Conservation (phyloP, 2,797 vertebrate genomes). For the Sternotherus odoratus region DNA sequence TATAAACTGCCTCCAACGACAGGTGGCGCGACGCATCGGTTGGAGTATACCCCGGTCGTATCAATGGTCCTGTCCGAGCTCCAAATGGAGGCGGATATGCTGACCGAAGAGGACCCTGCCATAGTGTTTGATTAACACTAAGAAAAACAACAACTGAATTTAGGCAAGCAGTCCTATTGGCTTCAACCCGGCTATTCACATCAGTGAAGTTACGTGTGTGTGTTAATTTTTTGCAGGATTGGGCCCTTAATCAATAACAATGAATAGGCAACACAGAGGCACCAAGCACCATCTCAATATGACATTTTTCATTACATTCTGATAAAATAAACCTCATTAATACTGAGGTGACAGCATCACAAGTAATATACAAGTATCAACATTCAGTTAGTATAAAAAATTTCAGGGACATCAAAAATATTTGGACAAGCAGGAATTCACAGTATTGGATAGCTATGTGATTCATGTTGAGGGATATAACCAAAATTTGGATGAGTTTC, state of each 20-base stretch:
- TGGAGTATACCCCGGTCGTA: no score
- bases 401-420: neutral
- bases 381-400: accelerated
- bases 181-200: neutral
- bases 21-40: no score
- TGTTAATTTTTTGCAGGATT: neutral
- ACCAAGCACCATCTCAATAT: neutral
- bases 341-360: neutral
- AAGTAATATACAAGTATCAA: accelerated
- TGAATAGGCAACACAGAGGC: neutral
- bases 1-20: no score
- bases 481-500: neutral
- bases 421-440: neutral
- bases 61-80: no score
- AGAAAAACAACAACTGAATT: no score
- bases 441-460: neutral
- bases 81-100: no score
- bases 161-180: neutral
- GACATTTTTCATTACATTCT: neutral
- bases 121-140: no score
- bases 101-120: no score
- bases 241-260: neutral
- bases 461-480: neutral
- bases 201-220: neutral
- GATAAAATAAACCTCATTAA: neutral